A percentile compares a stretch with the other conserved stretches of the same genome.
Conservation (phyloP, 2,797 vertebrate species). For the Kryptolebias ocellatus region DNA sequence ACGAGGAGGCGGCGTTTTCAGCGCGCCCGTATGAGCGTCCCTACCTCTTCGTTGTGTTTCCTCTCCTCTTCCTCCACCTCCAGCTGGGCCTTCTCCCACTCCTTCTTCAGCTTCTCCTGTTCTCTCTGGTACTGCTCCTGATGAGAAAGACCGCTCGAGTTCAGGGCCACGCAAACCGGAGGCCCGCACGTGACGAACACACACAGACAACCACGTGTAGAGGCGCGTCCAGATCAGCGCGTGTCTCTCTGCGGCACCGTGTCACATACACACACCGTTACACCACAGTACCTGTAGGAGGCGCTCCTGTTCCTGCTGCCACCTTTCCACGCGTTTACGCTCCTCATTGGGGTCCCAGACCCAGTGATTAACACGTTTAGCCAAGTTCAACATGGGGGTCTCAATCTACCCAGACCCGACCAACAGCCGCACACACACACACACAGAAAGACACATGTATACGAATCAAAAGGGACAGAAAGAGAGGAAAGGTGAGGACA, state of each 20-base stretch:
- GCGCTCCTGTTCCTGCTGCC: conserved; percentile 97
- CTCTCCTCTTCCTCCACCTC: conserved; percentile 96
- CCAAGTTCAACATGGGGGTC: conserved; percentile 86
- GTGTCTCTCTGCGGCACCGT: conserved; percentile 39
- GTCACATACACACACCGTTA: conserved; percentile 41
- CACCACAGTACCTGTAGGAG: conserved; percentile 90
- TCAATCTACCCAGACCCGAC: conserved; percentile 79
- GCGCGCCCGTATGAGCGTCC: not conserved
- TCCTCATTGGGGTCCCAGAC: conserved; percentile 98
- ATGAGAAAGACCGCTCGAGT: conserved; percentile 28
- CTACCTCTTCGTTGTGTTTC: conserved; percentile 96
- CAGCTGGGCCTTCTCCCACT: conserved; percentile 96
- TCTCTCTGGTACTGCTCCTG: conserved; percentile 95
- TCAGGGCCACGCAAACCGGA: not conserved
- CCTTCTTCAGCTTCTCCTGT: conserved; percentile 94
- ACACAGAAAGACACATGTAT: conserved; percentile 44
- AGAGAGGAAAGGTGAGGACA: conserved; percentile 76
- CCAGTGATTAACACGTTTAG: conserved; percentile 93
- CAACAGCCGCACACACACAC: conserved; percentile 43
- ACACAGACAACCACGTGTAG: conserved; percentile 1
- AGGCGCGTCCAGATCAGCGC: conserved; percentile 26
- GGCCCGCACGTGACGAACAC: not conserved
- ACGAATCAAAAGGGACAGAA: conserved; percentile 66
- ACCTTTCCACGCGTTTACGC: conserved; percentile 93
- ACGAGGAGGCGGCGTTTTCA: not conserved